Base-by-base conservation (phyloP, 2,113 vertebrate species). In the Myiopsitta monachus region DNA sequence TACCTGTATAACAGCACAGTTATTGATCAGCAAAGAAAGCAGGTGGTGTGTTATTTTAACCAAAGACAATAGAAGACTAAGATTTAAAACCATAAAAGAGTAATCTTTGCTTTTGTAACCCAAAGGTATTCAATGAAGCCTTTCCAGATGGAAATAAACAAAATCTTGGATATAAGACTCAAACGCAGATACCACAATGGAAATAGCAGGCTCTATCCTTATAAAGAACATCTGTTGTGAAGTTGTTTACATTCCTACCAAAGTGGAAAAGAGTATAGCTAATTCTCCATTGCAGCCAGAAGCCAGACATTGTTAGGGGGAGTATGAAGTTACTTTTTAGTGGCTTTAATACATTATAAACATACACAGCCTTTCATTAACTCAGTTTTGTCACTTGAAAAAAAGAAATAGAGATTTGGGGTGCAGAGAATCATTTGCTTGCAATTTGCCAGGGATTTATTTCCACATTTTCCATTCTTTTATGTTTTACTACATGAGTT, bases 101-200 rank as follows among this genome's bases (percentile, higher is more conserved):
- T 79, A 92, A 83, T 83, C 73, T 90, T 94, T 92, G 52, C 38
- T 92, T 96, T 92, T 83, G 66, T 80, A 75, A 94, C n/a, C 59
- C 68, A 54, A 78, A 76, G 72, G 63, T 75, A 89, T 78, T 74
- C 61, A 76, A 6, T 26, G 61, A 92, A 94, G 83, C 83, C 64
- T 87, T 96, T 94, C 89, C 91, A 93, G 94, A 94, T 92, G 94
- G 94, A 96, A 94, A 96, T 94, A 94, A 80, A 95, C 92, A 96
- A 94, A 94, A 92, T 79, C 64, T 83, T 95, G 92, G 90, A 70
- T 94, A 14, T 68, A 63, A 91, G 78, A 83, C 90, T 86, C 61
- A 93, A 92, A 70, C 3, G 6, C 75, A 92, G 84, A 69, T 95
- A 95, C 74, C 84, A 74, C 28, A 66, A 88, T 74, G 70, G 92